phyloP scores from a whole-genome alignment of 2,888 invertebrate genomes.

The Rotaria macrura region DNA sequence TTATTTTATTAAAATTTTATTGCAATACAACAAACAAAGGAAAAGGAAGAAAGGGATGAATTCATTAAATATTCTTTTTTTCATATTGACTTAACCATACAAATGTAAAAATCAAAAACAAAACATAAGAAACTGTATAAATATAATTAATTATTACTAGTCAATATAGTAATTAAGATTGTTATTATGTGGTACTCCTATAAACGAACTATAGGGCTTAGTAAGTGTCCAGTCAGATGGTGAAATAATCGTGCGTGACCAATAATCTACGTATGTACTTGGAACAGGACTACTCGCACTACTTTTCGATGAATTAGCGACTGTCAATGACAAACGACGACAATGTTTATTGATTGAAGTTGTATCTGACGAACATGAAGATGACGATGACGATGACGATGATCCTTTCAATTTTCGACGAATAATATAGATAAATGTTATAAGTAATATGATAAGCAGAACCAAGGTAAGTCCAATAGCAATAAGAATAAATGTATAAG shows the following conservation, averaged over 20 bases:
- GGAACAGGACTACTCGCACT: neutral
- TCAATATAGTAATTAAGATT: neutral
- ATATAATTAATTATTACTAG: neutral
- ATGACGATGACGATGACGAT: neutral
- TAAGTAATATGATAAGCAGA: neutral
- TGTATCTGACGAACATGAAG: neutral
- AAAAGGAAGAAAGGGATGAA: neutral
- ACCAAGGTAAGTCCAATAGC: neutral
- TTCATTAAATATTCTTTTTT: neutral
- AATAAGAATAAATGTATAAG: neutral
- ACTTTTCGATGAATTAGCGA: neutral
- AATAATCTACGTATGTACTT: neutral
- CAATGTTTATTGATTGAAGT: neutral
- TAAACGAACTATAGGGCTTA: neutral
- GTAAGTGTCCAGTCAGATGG: neutral
- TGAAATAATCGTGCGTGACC: neutral
- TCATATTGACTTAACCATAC: neutral
- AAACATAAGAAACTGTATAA: neutral
- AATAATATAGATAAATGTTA: neutral
- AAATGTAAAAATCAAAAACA: neutral
- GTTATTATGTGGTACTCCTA: neutral
- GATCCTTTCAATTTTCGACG: neutral
- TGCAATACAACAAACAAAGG: neutral
- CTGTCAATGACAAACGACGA: neutral
- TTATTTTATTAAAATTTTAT: no score